Evolutionary conservation across 1,140 invertebrate species (phyloP).

Genomic region (Branchinecta lindahli): DNA sequence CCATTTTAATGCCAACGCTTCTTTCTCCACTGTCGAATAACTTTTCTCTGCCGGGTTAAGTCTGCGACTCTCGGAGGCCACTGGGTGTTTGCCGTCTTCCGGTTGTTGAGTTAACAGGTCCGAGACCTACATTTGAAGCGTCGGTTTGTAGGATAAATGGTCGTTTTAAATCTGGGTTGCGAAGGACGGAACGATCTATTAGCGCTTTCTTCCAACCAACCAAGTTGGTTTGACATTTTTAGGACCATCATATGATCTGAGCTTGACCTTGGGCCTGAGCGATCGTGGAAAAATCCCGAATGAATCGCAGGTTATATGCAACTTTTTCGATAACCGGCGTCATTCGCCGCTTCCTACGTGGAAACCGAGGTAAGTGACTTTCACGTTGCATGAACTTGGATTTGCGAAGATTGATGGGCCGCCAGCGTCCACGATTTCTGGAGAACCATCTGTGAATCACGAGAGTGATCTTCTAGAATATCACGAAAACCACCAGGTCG

Average conservation of each 20-base stretch:
- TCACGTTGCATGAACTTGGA: too few species aligned
- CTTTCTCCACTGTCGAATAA: slow-evolving; percentile 5
- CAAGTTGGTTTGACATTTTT: background rate
- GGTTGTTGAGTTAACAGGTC: background rate
- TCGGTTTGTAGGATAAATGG: background rate
- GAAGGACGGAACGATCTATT: background rate
- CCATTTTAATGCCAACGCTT: background rate
- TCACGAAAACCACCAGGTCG: too few species aligned
- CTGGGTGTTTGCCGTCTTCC: background rate
- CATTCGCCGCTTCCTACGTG: too few species aligned
- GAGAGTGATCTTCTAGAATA: too few species aligned
- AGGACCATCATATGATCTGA: background rate
- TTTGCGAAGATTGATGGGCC: too few species aligned
- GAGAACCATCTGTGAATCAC: too few species aligned
- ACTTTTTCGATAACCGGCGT: too few species aligned
- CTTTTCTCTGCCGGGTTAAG: background rate
- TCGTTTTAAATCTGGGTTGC: background rate
- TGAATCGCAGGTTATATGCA: too few species aligned
- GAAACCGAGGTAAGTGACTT: too few species aligned
- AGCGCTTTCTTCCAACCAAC: background rate
- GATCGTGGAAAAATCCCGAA: too few species aligned
- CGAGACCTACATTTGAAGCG: background rate
- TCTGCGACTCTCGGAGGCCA: background rate
- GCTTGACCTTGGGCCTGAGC: background rate
- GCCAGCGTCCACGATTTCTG: too few species aligned